Percentiles rank a stretch among this genome's conserved stretches.
Conservation (phyloP, 2,888 invertebrate genomes). For the Drosophila pseudotalamancana region DNA sequence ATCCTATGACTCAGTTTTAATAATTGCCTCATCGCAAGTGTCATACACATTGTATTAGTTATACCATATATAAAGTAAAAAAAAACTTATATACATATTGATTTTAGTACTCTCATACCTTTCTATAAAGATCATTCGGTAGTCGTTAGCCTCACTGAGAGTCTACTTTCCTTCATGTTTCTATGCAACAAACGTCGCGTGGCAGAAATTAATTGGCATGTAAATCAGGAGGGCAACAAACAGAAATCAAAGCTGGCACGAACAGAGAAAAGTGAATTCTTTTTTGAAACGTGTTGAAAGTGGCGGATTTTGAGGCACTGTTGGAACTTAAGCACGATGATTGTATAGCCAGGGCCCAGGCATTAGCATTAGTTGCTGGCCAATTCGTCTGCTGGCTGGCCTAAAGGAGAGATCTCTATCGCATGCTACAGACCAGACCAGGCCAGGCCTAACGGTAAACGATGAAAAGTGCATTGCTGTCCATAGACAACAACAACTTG, state of each 20-base stretch:
- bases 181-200: slow-evolving; percentile 59
- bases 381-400: slow-evolving; percentile 1
- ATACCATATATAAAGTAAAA: no score
- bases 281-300: slow-evolving; percentile 50
- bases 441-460: slow-evolving; percentile 47
- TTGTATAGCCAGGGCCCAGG: slow-evolving; percentile 15
- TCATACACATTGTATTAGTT: no score
- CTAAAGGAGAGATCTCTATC: slow-evolving; percentile 8
- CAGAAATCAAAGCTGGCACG: slow-evolving; percentile 38
- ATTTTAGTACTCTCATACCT: background rate
- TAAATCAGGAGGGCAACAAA: slow-evolving; percentile 45
- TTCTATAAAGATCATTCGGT: slow-evolving; percentile 17
- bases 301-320: slow-evolving; percentile 13
- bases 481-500: slow-evolving; percentile 16
- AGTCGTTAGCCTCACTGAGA: slow-evolving; percentile 14
- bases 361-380: slow-evolving; percentile 18
- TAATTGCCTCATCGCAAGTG: background rate
- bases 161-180: slow-evolving; percentile 26
- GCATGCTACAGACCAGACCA: no score
- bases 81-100: no score
- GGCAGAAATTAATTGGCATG: slow-evolving; percentile 69
- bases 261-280: slow-evolving; percentile 56
- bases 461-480: slow-evolving; percentile 58
- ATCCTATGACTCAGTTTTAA: no score
- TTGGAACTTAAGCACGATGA: slow-evolving; percentile 32